These are phyloP conservation scores for Hemistola chrysoprasaria DNA, from an alignment of 2,888 invertebrate species.

Conservation along the genomic window DNA sequence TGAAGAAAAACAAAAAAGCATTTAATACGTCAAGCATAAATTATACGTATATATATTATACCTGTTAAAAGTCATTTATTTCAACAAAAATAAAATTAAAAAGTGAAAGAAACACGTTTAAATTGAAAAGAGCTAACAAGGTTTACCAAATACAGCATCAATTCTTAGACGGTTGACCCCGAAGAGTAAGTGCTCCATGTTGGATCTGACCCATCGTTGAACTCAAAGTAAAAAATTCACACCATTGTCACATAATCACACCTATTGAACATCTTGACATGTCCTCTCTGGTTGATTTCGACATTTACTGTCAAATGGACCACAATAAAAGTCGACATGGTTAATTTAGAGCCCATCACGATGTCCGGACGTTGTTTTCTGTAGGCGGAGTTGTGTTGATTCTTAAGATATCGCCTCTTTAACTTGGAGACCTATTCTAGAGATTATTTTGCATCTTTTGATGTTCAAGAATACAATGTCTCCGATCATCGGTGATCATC, in stretches of 20 bases:
- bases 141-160: slow-evolving; percentile 7
- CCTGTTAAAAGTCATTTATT: too few relatives aligned
- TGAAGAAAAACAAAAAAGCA: too few relatives aligned
- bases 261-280: slow-evolving; percentile 45
- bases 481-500: too few relatives aligned
- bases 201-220: too few relatives aligned
- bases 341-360: slow-evolving; percentile 66
- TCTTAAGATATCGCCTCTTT: slow-evolving; percentile 55
- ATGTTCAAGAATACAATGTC: background rate
- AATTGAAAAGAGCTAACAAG: slow-evolving; percentile 7
- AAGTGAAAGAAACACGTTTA: background rate
- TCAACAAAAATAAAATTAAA: too few relatives aligned
- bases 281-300: slow-evolving; percentile 46
- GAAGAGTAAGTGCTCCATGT: too few relatives aligned
- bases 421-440: slow-evolving; percentile 41
- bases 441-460: slow-evolving; percentile 3
- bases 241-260: slow-evolving; percentile 44
- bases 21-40: too few relatives aligned
- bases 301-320: slow-evolving; percentile 63
- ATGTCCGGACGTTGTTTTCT: slow-evolving; percentile 52
- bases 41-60: too few relatives aligned
- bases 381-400: slow-evolving; percentile 67
- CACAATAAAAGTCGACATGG: slow-evolving; percentile 61
- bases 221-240: too few relatives aligned
- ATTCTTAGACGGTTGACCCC: slow-evolving; percentile 10